Conservation (phyloP, 2,888 invertebrate species). For the Mylabris sibirica region DNA sequence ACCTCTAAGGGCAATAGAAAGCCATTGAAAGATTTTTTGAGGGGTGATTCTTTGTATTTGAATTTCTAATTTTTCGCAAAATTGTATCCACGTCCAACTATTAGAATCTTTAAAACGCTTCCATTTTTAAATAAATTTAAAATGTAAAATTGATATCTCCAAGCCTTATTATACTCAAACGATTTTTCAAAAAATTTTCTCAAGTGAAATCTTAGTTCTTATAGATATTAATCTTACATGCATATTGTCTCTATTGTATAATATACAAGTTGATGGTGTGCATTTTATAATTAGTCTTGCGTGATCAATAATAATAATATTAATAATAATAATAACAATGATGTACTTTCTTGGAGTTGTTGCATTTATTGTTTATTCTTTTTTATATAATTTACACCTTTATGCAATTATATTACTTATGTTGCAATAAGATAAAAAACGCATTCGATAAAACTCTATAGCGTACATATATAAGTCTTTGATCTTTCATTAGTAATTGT, state of each 20-base stretch:
- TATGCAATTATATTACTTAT: slow-evolving; percentile 12
- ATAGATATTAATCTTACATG: neutral
- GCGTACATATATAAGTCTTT: neutral
- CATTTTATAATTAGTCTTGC: slow-evolving; percentile 18
- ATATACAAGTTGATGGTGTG: slow-evolving; percentile 9
- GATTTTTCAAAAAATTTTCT: neutral
- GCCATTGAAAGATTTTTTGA: no score
- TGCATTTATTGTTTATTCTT: neutral
- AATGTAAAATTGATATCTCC: no score
- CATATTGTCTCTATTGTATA: slow-evolving; percentile 15
- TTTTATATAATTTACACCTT: slow-evolving; percentile 1
- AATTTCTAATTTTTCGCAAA: no score
- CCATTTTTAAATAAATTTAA: no score
- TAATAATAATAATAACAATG: neutral
- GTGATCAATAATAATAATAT: slow-evolving; percentile 14
- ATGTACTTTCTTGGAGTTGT: slow-evolving; percentile 14
- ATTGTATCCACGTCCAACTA: no score
- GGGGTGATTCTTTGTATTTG: no score
- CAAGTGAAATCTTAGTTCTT: slow-evolving; percentile 6
- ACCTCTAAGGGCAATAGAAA: no score
- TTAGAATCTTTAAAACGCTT: no score
- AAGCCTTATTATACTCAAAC: no score
- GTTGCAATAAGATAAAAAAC: neutral
- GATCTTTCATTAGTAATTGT: slow-evolving; percentile 1
- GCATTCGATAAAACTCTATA: neutral